Base-by-base conservation (phyloP, 2,797 vertebrate species). In the Parauchenoglanis punctatus region DNA sequence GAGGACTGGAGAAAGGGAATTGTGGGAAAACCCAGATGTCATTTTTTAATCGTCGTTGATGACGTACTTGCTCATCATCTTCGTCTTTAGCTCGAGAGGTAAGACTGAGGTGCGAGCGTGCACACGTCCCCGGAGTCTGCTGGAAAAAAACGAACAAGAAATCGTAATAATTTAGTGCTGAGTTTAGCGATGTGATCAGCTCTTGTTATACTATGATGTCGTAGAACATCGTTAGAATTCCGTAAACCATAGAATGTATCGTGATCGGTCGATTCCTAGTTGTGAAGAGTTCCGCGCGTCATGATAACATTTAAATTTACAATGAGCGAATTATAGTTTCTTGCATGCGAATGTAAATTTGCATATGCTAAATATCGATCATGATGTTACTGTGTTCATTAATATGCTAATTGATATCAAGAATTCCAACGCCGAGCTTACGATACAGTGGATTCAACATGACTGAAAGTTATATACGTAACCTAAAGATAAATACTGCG, bases 121-220 rank as follows among this genome's bases (percentile, higher is more conserved):
- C 96, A 96, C 93, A 95, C 94, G 93, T 97, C 96, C 90, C 92
- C 91, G 92, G 95, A 93, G 95, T 96, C 96, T 96, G 96, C 96
- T 94, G 95, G 96, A 89, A 97, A 96, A 93, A 95, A 88, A 95
- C 96, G 95, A 94, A 90, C 95, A 95, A 93, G 25, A 67, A 52
- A 8, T 25, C 25, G 52, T 31, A 15, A 28, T 15, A 17, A 28
- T 76, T 76, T 54, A 40, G 23, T n/a, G 23, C 17, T 28, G 6
- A 49, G 49, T 44, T 10, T 10, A 10, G 12, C n/a, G 28, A 15
- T 67, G n/a, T 31, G 20, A 44, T 23, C 10, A 44, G 44, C 1
- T 44, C 44, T 20, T 7, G 7, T 70, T 76, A 76, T 17, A 73
- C 1, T 10, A 46, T 72, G 35, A 46, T 3, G 25, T 13, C 25